Conservation (phyloP, 2,888 invertebrate species). For the Unio pictorum region DNA sequence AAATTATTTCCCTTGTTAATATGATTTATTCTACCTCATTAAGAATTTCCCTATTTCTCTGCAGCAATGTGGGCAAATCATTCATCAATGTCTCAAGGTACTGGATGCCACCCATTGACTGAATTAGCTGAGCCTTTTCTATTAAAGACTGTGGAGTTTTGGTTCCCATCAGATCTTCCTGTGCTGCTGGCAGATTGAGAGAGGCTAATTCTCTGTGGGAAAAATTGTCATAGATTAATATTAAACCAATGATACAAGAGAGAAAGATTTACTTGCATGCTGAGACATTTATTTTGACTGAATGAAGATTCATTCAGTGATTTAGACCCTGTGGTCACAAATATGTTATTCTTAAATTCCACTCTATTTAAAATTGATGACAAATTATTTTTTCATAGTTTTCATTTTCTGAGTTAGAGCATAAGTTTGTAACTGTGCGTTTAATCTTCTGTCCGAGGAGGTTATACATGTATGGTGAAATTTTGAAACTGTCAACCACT, state of each 20-base stretch:
- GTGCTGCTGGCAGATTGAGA: constrained; percentile 95
- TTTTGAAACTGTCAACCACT: no score
- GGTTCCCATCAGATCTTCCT: constrained; percentile 81
- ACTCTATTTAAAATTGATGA: no score
- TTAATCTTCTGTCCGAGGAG: no score
- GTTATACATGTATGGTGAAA: no score
- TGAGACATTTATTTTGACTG: not conserved
- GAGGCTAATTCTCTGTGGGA: constrained; percentile 84
- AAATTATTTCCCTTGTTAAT: no score
- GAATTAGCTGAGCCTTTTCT: constrained; percentile 86
- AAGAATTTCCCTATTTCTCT: constrained; percentile 93
- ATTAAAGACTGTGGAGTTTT: constrained; percentile 90
- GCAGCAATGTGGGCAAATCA: constrained; percentile 91
- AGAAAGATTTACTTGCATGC: not conserved
- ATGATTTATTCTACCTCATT: constrained; percentile 80
- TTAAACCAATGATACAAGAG: not conserved
- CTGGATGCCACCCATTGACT: constrained; percentile 83
- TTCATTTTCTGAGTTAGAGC: no score
- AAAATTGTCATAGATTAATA: not conserved
- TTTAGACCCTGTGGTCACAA: no score
- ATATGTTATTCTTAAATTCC: no score
- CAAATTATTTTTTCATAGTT: no score
- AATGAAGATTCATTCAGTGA: no score
- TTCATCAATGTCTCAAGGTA: constrained; percentile 82
- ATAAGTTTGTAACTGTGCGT: no score